phyloP scores from a whole-genome alignment of 2,797 vertebrate genomes.

The Lepilemur ruficaudatus region DNA sequence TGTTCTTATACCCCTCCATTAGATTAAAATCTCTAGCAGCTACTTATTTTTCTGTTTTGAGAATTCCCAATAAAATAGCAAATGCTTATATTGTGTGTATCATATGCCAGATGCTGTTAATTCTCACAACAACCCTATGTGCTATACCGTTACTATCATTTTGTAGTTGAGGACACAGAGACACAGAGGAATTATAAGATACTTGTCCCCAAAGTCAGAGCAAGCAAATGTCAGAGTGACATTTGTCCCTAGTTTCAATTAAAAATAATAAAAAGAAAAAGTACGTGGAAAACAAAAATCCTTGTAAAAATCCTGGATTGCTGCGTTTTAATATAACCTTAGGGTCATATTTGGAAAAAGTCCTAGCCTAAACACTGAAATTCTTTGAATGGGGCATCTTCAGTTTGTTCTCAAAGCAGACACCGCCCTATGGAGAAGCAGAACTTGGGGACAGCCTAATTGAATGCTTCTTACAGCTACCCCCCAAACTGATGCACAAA shows the following conservation, averaged over 20 bases:
- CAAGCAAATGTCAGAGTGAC: background rate
- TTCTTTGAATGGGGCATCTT: background rate
- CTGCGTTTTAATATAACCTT: background rate
- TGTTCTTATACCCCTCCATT: background rate
- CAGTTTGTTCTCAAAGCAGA: background rate
- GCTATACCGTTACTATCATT: background rate
- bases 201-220: background rate
- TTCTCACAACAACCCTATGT: background rate
- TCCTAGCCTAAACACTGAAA: background rate
- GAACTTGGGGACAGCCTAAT: background rate
- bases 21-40: background rate
- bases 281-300: background rate
- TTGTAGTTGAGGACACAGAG: background rate
- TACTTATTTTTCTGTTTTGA: conserved; percentile 1
- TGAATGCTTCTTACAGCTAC: background rate
- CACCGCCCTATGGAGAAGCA: background rate
- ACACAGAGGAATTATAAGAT: background rate
- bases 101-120: background rate
- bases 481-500: background rate
- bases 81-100: background rate
- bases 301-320: background rate
- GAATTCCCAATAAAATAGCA: background rate
- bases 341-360: background rate
- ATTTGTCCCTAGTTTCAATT: background rate
- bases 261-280: background rate